These are phyloP conservation scores for Sinella curviseta DNA, from an alignment of 1,140 invertebrate genomes.

Conservation along the genomic window DNA sequence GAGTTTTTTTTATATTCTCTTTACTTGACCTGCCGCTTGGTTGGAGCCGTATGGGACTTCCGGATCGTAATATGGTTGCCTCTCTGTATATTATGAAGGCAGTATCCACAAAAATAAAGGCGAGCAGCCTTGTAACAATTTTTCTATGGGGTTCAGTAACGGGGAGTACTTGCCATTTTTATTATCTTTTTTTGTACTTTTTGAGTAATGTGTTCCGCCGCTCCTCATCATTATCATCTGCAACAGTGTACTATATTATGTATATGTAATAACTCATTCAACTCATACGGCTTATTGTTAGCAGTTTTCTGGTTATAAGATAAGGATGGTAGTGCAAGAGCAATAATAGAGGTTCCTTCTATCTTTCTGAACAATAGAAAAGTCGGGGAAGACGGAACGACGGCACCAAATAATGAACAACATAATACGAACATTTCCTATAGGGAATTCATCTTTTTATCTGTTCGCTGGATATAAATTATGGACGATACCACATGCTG, in stretches of 20 bases:
- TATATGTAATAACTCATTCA: too few relatives aligned
- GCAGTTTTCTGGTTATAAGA: too few relatives aligned
- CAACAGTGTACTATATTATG: neutral
- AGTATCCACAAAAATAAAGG: too few relatives aligned
- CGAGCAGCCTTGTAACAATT: too few relatives aligned
- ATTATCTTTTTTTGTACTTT: neutral
- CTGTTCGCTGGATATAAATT: neutral
- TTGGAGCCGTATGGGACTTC: neutral
- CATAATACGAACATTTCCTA: neutral
- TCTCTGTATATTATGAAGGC: too few relatives aligned
- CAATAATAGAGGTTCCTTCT: too few relatives aligned
- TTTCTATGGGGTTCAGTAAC: too few relatives aligned
- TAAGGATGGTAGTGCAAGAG: too few relatives aligned
- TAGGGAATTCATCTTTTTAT: constrained; percentile 4
- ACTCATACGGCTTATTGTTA: too few relatives aligned
- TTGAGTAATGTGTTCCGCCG: neutral
- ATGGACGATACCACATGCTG: neutral
- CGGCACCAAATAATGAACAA: neutral
- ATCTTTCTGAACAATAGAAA: neutral
- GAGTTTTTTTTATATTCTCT: too few relatives aligned
- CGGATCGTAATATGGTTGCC: too few relatives aligned
- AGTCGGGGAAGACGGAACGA: neutral
- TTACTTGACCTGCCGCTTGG: neutral
- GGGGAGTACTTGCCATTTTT: neutral
- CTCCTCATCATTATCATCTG: constrained; percentile 1